Percentiles rank a stretch among this genome's conserved stretches.
Evolutionary conservation across 1,140 invertebrate species (phyloP).

Genomic region (Drosophila dunni): DNA sequence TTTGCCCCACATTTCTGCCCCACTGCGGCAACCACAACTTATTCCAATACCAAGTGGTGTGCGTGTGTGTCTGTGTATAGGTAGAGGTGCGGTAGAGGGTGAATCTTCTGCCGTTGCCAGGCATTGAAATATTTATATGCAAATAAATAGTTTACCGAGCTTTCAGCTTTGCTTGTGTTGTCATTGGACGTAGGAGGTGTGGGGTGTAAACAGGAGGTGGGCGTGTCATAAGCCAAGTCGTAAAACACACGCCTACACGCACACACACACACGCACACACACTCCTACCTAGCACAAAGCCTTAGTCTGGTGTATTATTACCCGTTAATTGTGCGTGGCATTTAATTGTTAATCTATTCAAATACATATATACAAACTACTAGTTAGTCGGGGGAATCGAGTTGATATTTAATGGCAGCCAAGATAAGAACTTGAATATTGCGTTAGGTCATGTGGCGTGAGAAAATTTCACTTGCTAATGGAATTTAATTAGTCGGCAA

Average conservation of each 20-base stretch:
- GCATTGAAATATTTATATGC: constrained; percentile 79
- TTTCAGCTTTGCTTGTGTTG: constrained; percentile 64
- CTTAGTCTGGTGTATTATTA: constrained; percentile 60
- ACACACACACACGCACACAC: constrained; percentile 18
- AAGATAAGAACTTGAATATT: constrained; percentile 43
- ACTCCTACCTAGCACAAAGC: constrained; percentile 19
- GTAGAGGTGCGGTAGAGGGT: not conserved
- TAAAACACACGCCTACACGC: constrained; percentile 39
- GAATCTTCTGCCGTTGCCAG: constrained; percentile 27
- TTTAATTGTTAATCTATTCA: constrained; percentile 79
- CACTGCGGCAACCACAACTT: constrained; percentile 26
- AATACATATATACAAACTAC: not conserved
- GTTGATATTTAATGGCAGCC: constrained; percentile 35
- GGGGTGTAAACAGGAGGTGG: constrained; percentile 18
- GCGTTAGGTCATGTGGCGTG: constrained; percentile 38
- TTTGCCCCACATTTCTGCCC: constrained; percentile 9
- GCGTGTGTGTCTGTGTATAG: constrained; percentile 17
- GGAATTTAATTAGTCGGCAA: constrained; percentile 67
- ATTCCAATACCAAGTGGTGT: constrained; percentile 40
- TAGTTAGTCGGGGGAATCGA: constrained; percentile 2
- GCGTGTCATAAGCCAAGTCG: constrained; percentile 62
- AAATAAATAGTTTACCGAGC: constrained; percentile 78
- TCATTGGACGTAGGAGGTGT: constrained; percentile 55
- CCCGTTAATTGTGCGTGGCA: constrained; percentile 75
- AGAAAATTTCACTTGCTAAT: constrained; percentile 30